phyloP scores from a whole-genome alignment of 2,888 invertebrate species.

The Hydroisotoma schaefferi region DNA sequence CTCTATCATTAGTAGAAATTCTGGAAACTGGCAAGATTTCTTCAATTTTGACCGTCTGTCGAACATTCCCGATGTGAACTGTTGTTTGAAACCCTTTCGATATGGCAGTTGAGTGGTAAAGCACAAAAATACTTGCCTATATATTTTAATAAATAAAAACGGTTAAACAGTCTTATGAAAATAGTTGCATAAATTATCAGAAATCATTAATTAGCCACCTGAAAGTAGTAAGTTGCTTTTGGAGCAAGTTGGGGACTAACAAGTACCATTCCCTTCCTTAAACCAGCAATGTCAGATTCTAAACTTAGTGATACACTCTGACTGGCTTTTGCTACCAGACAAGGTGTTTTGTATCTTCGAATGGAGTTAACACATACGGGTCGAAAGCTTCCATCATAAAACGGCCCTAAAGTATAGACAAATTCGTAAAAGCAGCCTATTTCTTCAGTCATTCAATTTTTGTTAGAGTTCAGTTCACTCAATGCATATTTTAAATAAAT shows the following conservation, averaged over 20 bases:
- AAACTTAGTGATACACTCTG: conserved; percentile 83
- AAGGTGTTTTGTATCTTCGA: conserved; percentile 88
- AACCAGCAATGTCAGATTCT: conserved; percentile 59
- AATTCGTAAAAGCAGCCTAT: conserved; percentile 51
- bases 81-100: conserved; percentile 84
- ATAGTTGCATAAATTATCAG: not conserved
- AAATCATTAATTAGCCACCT: conserved; percentile 51
- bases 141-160: conserved; percentile 51
- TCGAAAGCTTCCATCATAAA: conserved; percentile 73
- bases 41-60: conserved; percentile 80
- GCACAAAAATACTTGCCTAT: conserved; percentile 80
- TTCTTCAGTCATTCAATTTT: not conserved
- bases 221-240: conserved; percentile 57
- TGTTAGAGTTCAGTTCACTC: not conserved
- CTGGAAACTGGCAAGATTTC: conserved; percentile 63
- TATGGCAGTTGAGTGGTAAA: conserved; percentile 83
- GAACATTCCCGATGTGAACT: conserved; percentile 90
- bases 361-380: conserved; percentile 76
- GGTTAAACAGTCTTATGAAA: not conserved
- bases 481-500: too few species aligned
- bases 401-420: conserved; percentile 56
- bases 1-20: conserved; percentile 76
- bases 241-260: conserved; percentile 58
- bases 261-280: conserved; percentile 82
- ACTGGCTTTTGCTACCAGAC: conserved; percentile 79